A percentile compares a stretch with the other conserved stretches of the same genome.
These are phyloP conservation scores for Drosophila merina DNA, from an alignment of 2,888 invertebrate genomes.

Conservation along the genomic window DNA sequence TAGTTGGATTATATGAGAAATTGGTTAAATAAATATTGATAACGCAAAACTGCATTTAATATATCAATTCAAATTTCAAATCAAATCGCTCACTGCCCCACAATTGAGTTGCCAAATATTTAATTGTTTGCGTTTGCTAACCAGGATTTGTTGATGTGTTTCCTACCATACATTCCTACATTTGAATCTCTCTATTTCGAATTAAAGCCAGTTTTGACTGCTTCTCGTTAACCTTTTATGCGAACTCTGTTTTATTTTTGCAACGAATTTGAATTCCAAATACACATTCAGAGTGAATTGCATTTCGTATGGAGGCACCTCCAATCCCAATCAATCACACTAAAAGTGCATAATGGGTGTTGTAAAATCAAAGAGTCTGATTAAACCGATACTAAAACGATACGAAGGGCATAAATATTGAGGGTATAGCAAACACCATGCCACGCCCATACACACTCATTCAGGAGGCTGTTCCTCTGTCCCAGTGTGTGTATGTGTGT, in stretches of 20 bases:
- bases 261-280: conserved; percentile 26
- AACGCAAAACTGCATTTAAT: not conserved
- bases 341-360: conserved; percentile 63
- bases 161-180: not conserved
- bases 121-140: not conserved
- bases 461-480: conserved; percentile 21
- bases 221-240: conserved; percentile 17
- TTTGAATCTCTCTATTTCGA: conserved; percentile 11
- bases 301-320: conserved; percentile 22
- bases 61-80: not conserved
- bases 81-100: not conserved
- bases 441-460: conserved; percentile 32
- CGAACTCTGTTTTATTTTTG: conserved; percentile 22
- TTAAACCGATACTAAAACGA: conserved; percentile 62
- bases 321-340: conserved; percentile 67
- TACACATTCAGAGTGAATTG: conserved; percentile 25
- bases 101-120: not conserved
- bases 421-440: conserved; percentile 42
- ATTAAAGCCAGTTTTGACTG: conserved; percentile 7
- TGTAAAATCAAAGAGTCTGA: conserved; percentile 65
- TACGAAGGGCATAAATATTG: conserved; percentile 61
- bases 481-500: conserved; percentile 22
- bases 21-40: not conserved
- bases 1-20: not conserved
- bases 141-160: not conserved